Percentiles rank a stretch among this genome's conserved stretches.
Evolutionary conservation across 2,888 invertebrate genomes (phyloP).

Genomic region (Orthosia gracilis): DNA sequence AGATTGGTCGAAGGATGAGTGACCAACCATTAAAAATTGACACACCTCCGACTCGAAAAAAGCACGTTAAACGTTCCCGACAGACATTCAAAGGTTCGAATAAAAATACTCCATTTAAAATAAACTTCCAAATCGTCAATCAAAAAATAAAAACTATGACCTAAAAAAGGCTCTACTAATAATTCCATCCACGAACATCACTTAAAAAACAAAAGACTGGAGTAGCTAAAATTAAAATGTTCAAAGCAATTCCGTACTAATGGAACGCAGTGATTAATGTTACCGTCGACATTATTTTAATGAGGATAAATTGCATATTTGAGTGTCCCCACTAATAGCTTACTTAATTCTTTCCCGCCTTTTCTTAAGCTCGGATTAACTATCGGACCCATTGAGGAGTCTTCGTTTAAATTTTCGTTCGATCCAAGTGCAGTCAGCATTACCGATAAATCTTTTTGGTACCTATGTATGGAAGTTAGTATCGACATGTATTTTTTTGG

Average conservation of each 20-base stretch:
- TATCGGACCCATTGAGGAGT: constrained; percentile 60
- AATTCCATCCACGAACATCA: constrained; percentile 40
- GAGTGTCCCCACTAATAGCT: constrained; percentile 81
- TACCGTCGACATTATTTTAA: constrained; percentile 85
- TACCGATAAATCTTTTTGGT: constrained; percentile 25
- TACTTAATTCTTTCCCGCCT: constrained; percentile 83
- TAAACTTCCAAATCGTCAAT: no score
- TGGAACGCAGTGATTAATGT: constrained; percentile 87
- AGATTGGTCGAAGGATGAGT: no score
- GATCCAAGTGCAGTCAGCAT: constrained; percentile 23
- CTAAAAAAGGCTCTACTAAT: constrained; percentile 25
- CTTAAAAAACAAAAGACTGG: constrained; percentile 52
- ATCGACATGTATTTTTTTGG: neutral
- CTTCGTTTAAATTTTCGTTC: constrained; percentile 48
- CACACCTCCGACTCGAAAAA: no score
- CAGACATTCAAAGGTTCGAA: no score
- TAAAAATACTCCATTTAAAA: no score
- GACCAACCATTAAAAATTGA: no score
- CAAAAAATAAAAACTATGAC: neutral
- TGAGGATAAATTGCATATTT: constrained; percentile 88
- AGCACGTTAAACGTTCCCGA: no score
- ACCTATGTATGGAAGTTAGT: neutral
- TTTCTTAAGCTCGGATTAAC: constrained; percentile 74
- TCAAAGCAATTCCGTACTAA: constrained; percentile 82
- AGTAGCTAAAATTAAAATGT: constrained; percentile 78